Conservation (phyloP, 1,140 invertebrate species). For the Microplitis demolitor region DNA sequence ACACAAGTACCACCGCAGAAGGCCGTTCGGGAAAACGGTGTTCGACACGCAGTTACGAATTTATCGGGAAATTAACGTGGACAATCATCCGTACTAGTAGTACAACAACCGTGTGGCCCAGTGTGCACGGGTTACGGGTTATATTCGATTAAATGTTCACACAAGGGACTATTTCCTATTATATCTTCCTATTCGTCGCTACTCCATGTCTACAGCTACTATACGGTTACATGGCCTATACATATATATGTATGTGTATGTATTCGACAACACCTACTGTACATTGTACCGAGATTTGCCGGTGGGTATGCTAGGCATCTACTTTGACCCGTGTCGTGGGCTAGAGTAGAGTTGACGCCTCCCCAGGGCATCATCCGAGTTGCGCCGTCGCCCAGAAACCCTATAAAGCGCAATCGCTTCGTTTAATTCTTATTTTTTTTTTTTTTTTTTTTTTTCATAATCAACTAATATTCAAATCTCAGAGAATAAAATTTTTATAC, state of each 20-base stretch:
- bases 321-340: conserved; percentile 13
- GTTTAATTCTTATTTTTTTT: conserved; percentile 26
- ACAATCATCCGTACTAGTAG: neutral
- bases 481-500: too few relatives aligned
- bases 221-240: too few relatives aligned
- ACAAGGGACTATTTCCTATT: neutral
- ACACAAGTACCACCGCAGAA: neutral
- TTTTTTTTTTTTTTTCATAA: neutral
- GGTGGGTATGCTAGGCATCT: conserved; percentile 21
- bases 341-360: neutral
- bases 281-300: neutral
- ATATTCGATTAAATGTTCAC: conserved; percentile 8
- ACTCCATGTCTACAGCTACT: too few relatives aligned
- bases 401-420: conserved; percentile 32
- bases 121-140: neutral
- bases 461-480: too few relatives aligned
- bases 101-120: neutral
- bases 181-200: neutral
- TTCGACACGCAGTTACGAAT: conserved; percentile 33
- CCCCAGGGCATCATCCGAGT: conserved; percentile 1
- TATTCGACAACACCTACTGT: too few relatives aligned
- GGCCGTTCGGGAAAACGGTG: neutral
- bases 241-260: too few relatives aligned
- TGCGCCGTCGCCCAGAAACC: conserved; percentile 12
- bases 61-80: conserved; percentile 42